Evolutionary conservation across 2,888 invertebrate species (phyloP), one percentile per base, ranked within the genome.

Genomic region (Pasiphila rectangulata): DNA sequence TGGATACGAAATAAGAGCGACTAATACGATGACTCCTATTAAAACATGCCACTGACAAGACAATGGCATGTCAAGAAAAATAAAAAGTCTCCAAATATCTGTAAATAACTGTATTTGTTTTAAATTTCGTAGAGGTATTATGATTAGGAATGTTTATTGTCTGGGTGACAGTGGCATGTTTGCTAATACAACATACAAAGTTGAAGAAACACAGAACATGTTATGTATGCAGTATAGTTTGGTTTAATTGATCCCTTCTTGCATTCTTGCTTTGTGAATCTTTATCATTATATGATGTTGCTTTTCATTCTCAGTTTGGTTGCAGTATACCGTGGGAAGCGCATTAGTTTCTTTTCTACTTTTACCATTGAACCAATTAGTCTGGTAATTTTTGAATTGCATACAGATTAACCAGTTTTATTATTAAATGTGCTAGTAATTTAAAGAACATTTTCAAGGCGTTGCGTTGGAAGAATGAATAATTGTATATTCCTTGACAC

Each of bases 281-380:
- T 53, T 40, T 46, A 41, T 35, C 43, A 54, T 43, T 46, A 44
- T 37, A 34, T 41, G 45, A 49, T 34, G 37, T 43, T 30, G 40
- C 36, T 51, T 41, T 36, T 29, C 57, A 61, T 65, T 73, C 67
- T 69, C 68, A 58, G 65, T 29, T 45, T 63, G 67, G 63, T 64
- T 66, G 66, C 59, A 57, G 68, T 65, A 69, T 75, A 67, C 75
- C 83, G 81, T 83, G 83, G 74, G 83, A 83, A 82, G 43, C 56
- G 44, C 56, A 60, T 56, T 61, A 56, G 63, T 63, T 62, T 59
- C 71, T 75, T 76, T 77, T 75, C 72, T 62, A 73, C 77, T 79
- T 76, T 79, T 79, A 76, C 74, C 64, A 48, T 55, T 52, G 48
- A 54, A 53, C 61, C 52, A 51, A 48, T 54, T 51, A 37, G n/a